Evolutionary conservation across 2,888 invertebrate species (phyloP).

Genomic region (Carterocephalus palaemon): DNA sequence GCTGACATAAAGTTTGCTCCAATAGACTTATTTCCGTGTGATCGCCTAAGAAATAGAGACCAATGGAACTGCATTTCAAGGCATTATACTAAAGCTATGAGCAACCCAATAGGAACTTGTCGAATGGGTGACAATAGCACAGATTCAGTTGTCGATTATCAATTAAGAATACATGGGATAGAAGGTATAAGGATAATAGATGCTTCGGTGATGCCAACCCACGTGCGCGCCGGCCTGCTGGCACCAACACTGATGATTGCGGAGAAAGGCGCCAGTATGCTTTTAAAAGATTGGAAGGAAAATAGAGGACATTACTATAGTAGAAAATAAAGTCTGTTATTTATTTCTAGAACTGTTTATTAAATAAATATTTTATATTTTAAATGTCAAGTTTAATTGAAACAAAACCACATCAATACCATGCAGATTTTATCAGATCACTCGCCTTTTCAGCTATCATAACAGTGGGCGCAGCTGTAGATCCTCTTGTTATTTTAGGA

Average conservation of each 20-base stretch:
- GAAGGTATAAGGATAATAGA: constrained; percentile 69
- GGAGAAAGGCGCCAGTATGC: constrained; percentile 66
- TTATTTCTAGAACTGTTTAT: constrained; percentile 5
- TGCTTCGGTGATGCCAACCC: constrained; percentile 71
- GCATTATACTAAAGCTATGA: constrained; percentile 70
- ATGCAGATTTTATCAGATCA: constrained; percentile 68
- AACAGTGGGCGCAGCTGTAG: constrained; percentile 67
- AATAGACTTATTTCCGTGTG: constrained; percentile 68
- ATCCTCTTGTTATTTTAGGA: constrained; percentile 67
- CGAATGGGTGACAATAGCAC: constrained; percentile 67
- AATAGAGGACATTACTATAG: constrained; percentile 56
- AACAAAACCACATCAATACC: constrained; percentile 51
- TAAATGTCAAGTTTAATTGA: constrained; percentile 23
- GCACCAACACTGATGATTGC: constrained; percentile 73
- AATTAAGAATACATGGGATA: constrained; percentile 63
- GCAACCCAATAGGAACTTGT: constrained; percentile 70
- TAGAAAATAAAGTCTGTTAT: constrained; percentile 38
- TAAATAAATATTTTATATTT: neutral
- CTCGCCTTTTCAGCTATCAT: constrained; percentile 76
- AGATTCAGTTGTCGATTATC: constrained; percentile 63
- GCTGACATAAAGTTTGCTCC: constrained; percentile 68
- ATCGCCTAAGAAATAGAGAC: constrained; percentile 62
- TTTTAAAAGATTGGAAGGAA: constrained; percentile 70
- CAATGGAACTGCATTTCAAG: constrained; percentile 73
- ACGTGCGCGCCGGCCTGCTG: constrained; percentile 62